Evolutionary conservation across 2,113 vertebrate genomes (phyloP), one percentile per base, ranked within the genome.

Genomic region (Hucho hucho): DNA sequence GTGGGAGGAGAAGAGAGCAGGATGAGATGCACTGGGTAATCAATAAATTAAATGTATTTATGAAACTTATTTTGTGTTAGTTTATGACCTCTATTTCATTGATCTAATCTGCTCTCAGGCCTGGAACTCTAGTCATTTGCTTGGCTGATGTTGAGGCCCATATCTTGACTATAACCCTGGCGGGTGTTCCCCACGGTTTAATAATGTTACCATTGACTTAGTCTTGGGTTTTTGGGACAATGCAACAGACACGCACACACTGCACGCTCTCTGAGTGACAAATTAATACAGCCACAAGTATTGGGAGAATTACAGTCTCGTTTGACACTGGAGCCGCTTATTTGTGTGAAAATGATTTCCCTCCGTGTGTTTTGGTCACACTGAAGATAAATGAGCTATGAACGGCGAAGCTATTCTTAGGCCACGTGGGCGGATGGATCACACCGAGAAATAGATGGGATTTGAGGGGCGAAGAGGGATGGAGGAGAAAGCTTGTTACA

Each of bases 391-490:
- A 70, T 59, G 74, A 84, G 71, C 68, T 64, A 3, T 20, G 79
- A 84, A 89, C 87, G 86, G 84, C 75, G 77, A 69, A 71, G 84
- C 84, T 86, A 86, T 90, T 89, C 84, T 84, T 63, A 81, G 87
- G 74, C 53, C 64, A 77, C 79, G 89, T 85, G 86, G 89, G 86
- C 4, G 80, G 83, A 77, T 25, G 53, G 16, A 68, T 18, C 14
- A 72, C 25, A 70, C 37, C 75, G 59, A 72, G 18, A 26, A 68
- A 79, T 46, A 75, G 71, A 78, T 77, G 82, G 74, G 72, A 80
- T 47, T 74, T 79, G 75, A 83, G 80, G 83, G 79, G 67, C n/a
- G 83, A 85, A 82, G 77, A n/a, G 43, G 37, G 77, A 79, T 79
- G 81, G 74, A 70, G 14, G 46, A 49, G 76, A 81, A 79, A 76